phyloP scores from a whole-genome alignment of 1,140 invertebrate genomes.

The Drosophila pectinifera region DNA sequence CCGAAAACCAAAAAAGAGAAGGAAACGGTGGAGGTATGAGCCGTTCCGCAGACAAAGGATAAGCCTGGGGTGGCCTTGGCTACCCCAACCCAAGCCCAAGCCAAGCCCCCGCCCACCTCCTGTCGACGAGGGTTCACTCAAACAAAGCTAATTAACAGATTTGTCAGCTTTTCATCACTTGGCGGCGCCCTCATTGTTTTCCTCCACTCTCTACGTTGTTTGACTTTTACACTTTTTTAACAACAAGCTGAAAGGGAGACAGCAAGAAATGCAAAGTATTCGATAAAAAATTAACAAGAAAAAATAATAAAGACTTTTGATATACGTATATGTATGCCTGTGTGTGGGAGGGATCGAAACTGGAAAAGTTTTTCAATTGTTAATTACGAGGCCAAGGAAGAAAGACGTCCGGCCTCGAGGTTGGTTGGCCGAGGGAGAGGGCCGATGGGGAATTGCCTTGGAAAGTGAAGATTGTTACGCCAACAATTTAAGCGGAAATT shows the following conservation, averaged over 20 bases:
- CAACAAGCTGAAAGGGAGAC: slow-evolving; percentile 32
- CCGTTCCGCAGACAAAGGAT: slow-evolving; percentile 60
- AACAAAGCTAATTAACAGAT: slow-evolving; percentile 84
- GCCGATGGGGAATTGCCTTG: not conserved
- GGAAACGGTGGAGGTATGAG: slow-evolving; percentile 2
- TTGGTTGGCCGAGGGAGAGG: not conserved
- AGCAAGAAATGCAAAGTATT: slow-evolving; percentile 67
- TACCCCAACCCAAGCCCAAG: not conserved
- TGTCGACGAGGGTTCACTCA: slow-evolving; percentile 59
- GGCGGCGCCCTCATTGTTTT: slow-evolving; percentile 47
- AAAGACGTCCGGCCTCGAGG: slow-evolving; percentile 10
- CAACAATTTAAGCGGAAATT: slow-evolving; percentile 81
- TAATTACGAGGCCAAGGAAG: slow-evolving; percentile 65
- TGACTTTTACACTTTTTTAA: slow-evolving; percentile 79
- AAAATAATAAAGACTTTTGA: slow-evolving; percentile 19
- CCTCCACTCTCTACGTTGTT: slow-evolving; percentile 63
- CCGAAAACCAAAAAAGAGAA: slow-evolving; percentile 31
- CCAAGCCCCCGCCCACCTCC: not conserved
- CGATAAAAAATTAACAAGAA: slow-evolving; percentile 39
- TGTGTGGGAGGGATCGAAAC: slow-evolving; percentile 27
- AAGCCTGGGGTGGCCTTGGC: slow-evolving; percentile 27
- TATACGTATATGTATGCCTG: slow-evolving; percentile 13
- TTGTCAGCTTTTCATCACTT: slow-evolving; percentile 83
- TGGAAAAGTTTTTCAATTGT: slow-evolving; percentile 67
- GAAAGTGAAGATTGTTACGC: slow-evolving; percentile 61